Base-by-base conservation (phyloP, 1,140 invertebrate species). In the Drosophila orosa region DNA sequence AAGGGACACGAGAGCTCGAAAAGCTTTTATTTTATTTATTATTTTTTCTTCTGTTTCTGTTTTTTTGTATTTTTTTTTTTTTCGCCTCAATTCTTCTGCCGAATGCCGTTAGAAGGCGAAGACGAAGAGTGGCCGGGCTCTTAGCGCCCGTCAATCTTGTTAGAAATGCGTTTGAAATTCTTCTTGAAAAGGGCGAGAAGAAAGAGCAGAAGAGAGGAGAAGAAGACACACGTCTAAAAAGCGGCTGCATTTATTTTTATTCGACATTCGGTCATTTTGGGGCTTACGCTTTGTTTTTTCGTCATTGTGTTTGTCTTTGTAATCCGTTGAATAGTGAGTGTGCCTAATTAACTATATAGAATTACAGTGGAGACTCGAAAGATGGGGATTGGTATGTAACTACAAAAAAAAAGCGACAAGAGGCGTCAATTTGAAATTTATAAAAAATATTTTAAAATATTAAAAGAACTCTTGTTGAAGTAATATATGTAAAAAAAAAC, bases 171-270 rank as follows among this genome's bases (percentile, higher is more conserved):
- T 76, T 76, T 57, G 54, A 54, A 54, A 54, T 80, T 71, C 57
- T 62, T 48, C 25, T 59, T 59, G 10, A 40, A 79, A 62, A 59
- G 77, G 77, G 67, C 69, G 42, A 54, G 67, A 59, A 59, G 42
- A 42, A 68, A 22, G 35, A 47, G 35, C 45, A 27, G 37, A 59
- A 25, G 39, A 19, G 29, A 60, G 17, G 22, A 33, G 54, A 19
- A 17, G 56, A 29, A 13, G 24, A 15, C 40, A 63, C 33, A 25
- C 42, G 24, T 25, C 62, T 29, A 29, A 66, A 25, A 47, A 66
- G 65, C 45, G 65, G 58, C 75, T 79, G 76, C 76, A 79, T 79
- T 75, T 79, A 69, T 69, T 79, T 84, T 72, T 63, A 78, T 78
- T 76, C 69, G 74, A 63, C 73, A 79, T 62, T 80, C 63, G 72